Base-by-base conservation (phyloP, 2,797 vertebrate genomes). In the Babyrousa celebensis region DNA sequence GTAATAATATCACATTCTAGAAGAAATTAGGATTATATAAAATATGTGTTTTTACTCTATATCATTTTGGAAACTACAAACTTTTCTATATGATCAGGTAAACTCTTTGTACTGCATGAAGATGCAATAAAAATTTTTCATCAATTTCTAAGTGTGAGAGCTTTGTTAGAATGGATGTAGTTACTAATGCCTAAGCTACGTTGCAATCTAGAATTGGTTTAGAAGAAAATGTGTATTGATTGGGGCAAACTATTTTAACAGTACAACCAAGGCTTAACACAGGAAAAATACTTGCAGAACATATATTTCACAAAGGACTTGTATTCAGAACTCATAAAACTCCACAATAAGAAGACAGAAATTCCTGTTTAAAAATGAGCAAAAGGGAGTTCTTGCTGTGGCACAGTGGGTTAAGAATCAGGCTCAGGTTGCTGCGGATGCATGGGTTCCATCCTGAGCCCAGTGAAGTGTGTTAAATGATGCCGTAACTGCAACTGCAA, bases 241-340 rank as follows among this genome's bases (percentile, higher is more conserved):
- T 79, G 36, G 15, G 10, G 21, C 54, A 93, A 91, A 43, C 16
- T 54, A 56, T 90, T 93, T 94, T 78, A 89, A 56, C 12, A 89
- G 16, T 78, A 80, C 23, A 85, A 62, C 6, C 4, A 48, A 71
- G 62, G 20, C 77, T 78, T 90, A 90, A 92, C 65, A 95, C 23
- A 80, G 85, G 23, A 70, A 25, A 94, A 78, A 77, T 78, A 93
- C 58, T 75, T 80, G 56, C 56, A 80, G 85, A 90, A 18, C 18
- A 67, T 56, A 17, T 67, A 29, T 79, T 96, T 89, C 32, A 93
- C 82, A 93, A 94, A 84, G 27, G 29, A 94, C 36, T 89, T 89
- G 11, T 96, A 58, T 84, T 89, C 36, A 48, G 14, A 96, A 82
- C 25, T 82, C 36, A 36, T 16, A 54, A 1, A 65, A 60, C n/a